phyloP scores from a whole-genome alignment of 2,113 vertebrate species.

The Penelope pileata region DNA sequence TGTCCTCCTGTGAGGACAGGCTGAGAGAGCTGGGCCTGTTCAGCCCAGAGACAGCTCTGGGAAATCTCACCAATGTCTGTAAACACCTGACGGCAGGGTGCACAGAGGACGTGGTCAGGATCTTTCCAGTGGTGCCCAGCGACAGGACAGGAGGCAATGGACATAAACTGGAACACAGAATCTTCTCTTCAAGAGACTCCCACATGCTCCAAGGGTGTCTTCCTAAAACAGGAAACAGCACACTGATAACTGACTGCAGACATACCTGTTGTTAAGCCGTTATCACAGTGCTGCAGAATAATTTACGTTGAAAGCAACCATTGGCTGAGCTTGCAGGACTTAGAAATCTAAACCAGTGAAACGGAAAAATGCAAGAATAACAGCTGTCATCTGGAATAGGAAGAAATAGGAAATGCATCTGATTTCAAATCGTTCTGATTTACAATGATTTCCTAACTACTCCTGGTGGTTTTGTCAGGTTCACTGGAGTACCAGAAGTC shows the following conservation, averaged over 20 bases:
- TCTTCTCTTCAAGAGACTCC: background rate
- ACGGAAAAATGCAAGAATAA: background rate
- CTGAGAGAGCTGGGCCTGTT: background rate
- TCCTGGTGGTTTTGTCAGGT: background rate
- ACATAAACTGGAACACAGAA: background rate
- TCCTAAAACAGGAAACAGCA: background rate
- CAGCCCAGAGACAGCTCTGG: background rate
- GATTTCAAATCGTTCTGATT: background rate
- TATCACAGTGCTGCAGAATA: background rate
- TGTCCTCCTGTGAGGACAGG: background rate
- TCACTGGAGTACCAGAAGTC: background rate
- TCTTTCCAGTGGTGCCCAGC: background rate
- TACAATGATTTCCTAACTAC: background rate
- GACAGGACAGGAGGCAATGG: background rate
- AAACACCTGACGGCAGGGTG: background rate
- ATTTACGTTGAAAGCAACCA: background rate
- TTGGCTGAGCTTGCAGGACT: fast-evolving
- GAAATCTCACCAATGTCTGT: background rate
- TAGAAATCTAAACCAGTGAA: background rate
- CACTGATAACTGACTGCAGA: background rate
- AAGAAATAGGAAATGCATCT: background rate
- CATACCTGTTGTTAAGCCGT: background rate
- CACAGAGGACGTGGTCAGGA: background rate
- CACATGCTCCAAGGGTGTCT: fast-evolving
- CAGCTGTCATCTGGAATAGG: background rate